Conservation (phyloP, 2,888 invertebrate genomes). For the Euphydryas editha region DNA sequence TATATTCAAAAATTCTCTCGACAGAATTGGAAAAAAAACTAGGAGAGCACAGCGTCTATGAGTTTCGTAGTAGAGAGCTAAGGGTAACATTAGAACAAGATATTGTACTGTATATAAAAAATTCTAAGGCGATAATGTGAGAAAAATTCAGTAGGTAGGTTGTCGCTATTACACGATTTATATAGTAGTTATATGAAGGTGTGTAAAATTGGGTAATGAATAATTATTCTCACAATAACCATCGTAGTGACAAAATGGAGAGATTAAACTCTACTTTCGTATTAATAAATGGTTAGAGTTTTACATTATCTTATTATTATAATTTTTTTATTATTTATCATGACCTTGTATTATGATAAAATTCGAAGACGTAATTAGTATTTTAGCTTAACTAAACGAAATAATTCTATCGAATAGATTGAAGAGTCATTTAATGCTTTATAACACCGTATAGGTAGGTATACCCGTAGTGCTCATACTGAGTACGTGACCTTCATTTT, state of each 20-base stretch:
- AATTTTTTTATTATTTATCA: too few species aligned
- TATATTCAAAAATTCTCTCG: too few species aligned
- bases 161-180: slow-evolving; percentile 35
- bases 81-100: slow-evolving; percentile 75
- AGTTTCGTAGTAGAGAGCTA: slow-evolving; percentile 79
- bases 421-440: too few species aligned
- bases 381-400: neutral
- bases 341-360: too few species aligned
- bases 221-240: slow-evolving; percentile 38
- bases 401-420: neutral
- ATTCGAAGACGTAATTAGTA: too few species aligned
- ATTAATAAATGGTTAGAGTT: too few species aligned
- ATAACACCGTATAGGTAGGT: too few species aligned
- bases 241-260: neutral
- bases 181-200: slow-evolving; percentile 34
- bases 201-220: slow-evolving; percentile 18
- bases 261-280: neutral
- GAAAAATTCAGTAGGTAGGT: slow-evolving; percentile 37
- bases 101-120: slow-evolving; percentile 69
- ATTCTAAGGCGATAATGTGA: slow-evolving; percentile 66
- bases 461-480: too few species aligned
- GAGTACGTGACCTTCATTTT: neutral
- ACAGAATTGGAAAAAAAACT: too few species aligned
- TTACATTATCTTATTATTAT: too few species aligned
- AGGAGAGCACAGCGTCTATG: slow-evolving; percentile 73